Evolutionary conservation across 2,888 invertebrate genomes (phyloP), one percentile per base, ranked within the genome.

Genomic region (Drosophila yooni): DNA sequence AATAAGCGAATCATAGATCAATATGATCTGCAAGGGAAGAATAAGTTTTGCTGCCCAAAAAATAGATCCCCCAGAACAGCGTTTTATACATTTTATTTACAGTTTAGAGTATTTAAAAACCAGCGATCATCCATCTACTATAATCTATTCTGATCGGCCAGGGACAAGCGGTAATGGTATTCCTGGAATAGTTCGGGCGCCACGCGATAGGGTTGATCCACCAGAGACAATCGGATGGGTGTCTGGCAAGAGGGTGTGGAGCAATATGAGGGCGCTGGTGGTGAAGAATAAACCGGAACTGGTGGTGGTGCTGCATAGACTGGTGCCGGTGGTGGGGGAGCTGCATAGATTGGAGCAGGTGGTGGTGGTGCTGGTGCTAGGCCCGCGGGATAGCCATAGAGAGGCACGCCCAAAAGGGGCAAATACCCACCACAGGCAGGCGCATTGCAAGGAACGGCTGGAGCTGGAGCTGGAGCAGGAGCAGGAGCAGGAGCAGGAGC

Each of bases 161-260:
- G 50, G 3, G 65, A 58, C 34, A 89, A 50, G 33, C 84, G 88
- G 43, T 84, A 87, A 54, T 87, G 58, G 64, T 91, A 90, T 36
- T 91, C 86, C 52, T 61, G 54, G 31, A 90, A 91, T 3, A 91
- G 86, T 70, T 91, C 90, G 18, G 90, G 91, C 6, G 91, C 91
- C 34, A 79, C 81, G 3, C 91, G 89, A 58, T 77, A 91, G 4
- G 91, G 90, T 27, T 91, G 91, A 72, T 90, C 91, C 29, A 83
- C 70, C n/a, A 81, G 56, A 1, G 88, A 82, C 59, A 91, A 56
- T 33, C 74, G 57, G 5, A 91, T 76, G 11, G 91, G 88, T 13
- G 80, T 63, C 57, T 64, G 62, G 51, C 83, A 86, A 34, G 73
- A 25, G 7, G 74, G 46, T 29, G 73, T 27, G 8, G 73, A 51